phyloP scores from a whole-genome alignment of 2,888 invertebrate genomes.

The Heliconius ismenius region DNA sequence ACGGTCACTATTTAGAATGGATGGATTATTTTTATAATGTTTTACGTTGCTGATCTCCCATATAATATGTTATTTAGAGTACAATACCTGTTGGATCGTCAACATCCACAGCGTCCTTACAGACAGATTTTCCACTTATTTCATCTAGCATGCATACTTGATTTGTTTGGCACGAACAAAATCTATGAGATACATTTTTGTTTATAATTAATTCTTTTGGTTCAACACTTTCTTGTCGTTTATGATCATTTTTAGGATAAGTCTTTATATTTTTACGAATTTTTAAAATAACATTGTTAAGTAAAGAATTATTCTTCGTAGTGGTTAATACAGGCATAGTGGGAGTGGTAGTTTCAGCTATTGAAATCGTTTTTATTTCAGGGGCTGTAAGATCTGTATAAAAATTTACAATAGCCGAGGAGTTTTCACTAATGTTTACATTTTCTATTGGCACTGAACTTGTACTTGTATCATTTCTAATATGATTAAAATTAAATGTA shows the following conservation, averaged over 20 bases:
- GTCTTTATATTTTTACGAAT: constrained; percentile 75
- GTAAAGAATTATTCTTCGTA: constrained; percentile 56
- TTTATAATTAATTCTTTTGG: constrained; percentile 64
- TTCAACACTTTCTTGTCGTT: constrained; percentile 54
- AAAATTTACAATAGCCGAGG: constrained; percentile 59
- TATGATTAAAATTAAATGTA: constrained; percentile 67
- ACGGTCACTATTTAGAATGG: too few relatives aligned
- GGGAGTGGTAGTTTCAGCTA: constrained; percentile 53
- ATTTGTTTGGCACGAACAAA: constrained; percentile 78
- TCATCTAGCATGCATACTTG: constrained; percentile 85
- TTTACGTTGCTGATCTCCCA: background rate
- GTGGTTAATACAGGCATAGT: constrained; percentile 48
- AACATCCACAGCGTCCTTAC: constrained; percentile 76
- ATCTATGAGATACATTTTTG: constrained; percentile 68
- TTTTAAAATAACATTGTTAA: constrained; percentile 64
- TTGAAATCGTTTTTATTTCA: constrained; percentile 45
- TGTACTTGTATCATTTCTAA: constrained; percentile 67
- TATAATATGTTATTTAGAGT: background rate
- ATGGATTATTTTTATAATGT: background rate
- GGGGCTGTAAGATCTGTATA: constrained; percentile 53
- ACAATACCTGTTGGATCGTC: constrained; percentile 82
- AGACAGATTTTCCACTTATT: constrained; percentile 82
- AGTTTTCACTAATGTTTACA: constrained; percentile 61
- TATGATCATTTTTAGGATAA: constrained; percentile 63
- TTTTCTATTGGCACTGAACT: constrained; percentile 73